A percentile compares a stretch with the other conserved stretches of the same genome.
These are phyloP conservation scores for Piezodorus guildinii DNA, from an alignment of 1,140 invertebrate species.

Conservation along the genomic window DNA sequence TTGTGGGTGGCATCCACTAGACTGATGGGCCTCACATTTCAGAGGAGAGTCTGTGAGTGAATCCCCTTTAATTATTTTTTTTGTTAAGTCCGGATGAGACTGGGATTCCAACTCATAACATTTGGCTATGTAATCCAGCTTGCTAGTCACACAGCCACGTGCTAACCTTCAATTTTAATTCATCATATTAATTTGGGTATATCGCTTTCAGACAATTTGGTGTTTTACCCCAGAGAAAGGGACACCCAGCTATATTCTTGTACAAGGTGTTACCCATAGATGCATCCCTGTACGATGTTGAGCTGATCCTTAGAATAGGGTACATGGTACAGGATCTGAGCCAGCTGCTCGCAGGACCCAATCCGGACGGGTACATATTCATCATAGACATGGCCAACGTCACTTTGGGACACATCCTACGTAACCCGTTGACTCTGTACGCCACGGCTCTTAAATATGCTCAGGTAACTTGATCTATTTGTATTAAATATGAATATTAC, in stretches of 20 bases:
- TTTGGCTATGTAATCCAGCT: too few species aligned
- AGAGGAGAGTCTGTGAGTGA: too few species aligned
- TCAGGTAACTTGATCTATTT: conserved; percentile 23
- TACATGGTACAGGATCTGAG: conserved; percentile 26
- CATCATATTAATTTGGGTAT: too few species aligned
- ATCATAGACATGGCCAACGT: conserved; percentile 26
- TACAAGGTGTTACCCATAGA: not conserved
- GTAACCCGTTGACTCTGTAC: conserved; percentile 10
- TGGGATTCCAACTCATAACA: too few species aligned
- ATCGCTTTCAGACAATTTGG: not conserved
- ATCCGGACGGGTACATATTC: conserved; percentile 25
- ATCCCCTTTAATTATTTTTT: too few species aligned
- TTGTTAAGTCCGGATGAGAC: too few species aligned
- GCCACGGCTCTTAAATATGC: conserved; percentile 20
- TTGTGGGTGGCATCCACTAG: too few species aligned
- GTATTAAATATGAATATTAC: too few species aligned
- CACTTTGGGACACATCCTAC: conserved; percentile 23
- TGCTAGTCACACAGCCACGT: too few species aligned
- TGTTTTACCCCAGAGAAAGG: not conserved
- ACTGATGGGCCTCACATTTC: too few species aligned
- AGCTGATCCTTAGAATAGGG: not conserved
- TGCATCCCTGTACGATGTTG: not conserved
- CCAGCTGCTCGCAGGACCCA: conserved; percentile 24
- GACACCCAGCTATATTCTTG: not conserved
- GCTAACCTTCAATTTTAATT: too few species aligned